Evolutionary conservation across 1,140 invertebrate genomes (phyloP), one percentile per base, ranked within the genome.

Genomic region (Lepidotrigona ventralis): DNA sequence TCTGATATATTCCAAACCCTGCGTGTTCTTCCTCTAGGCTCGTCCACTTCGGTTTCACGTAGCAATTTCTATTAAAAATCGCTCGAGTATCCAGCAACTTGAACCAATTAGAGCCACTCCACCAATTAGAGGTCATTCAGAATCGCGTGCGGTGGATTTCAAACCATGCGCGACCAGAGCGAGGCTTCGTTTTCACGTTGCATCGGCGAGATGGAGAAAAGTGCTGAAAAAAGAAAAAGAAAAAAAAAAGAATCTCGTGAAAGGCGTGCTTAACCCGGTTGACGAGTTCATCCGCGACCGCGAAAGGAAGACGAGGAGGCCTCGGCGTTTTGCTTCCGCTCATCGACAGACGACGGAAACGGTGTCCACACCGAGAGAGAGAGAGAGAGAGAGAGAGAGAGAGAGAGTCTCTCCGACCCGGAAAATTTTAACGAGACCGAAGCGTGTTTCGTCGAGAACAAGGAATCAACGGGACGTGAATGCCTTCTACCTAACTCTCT

Each of bases 121-220:
- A 78, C 80, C 85, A 83, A 88, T 85, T 86, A 83, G 66, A 68
- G 39, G 33, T 54, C 53, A 21, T 29, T 64, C n/a, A 63, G 21
- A 19, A 63, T 63, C 46, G 8, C 53, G 33, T 63, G 26, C 39
- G 19, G 56, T 19, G 72, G 39, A 19, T 39, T 63, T 19, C 56
- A 56, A 85, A 46, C 39, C 39, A 46, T 46, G 39, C 79, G 75
- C 73, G 33, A 70, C 53, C 54, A 12, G 21, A 33, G 85, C 51
- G 51, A 75, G 71, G 84, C 58, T 72, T 72, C 77, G 72, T 88
- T 88, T 86, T 33, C 74, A 19, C 63, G 23, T 46, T 51, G 51
- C 29, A 73, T 66, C 54, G 33, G 75, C 63, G n/a, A 75, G 53
- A 74, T 64, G 60, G 71, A 46, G n/a, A 39, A 63, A 66, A 81